Evolutionary conservation across 1,140 invertebrate species (phyloP), one percentile per base, ranked within the genome.

Genomic region (Brachionus rotundiformis): DNA sequence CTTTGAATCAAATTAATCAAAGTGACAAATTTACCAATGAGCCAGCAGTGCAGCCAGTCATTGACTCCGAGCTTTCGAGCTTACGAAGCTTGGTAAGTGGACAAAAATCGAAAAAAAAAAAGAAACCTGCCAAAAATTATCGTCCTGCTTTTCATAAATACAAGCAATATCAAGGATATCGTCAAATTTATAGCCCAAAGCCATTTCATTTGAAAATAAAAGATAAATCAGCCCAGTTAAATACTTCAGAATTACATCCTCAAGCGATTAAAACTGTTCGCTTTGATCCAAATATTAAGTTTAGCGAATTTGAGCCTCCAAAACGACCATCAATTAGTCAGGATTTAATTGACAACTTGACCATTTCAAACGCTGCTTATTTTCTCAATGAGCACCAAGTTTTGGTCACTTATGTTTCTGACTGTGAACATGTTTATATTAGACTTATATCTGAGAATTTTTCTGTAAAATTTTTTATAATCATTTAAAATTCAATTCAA

Each of bases 41-140:
- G 23, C 8, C 47, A 19, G 19, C 36, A 59, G 8, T 79, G 6
- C n/a, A 25, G 23, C 47, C 76, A 19, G 25, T 79, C 7, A 59
- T 79, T n/a, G 76, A 79, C 59, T 25, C 27, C 6, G 59, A 79
- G 23, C 5, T 79, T 25, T 54, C 76, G 10, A 31, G 25, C 11
- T 36, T 79, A 16, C 6, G 76, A 11, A 23, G 11, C 13, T 41
- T 79, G n/a, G 76, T 79, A 19, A 41, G 13, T 23, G 76, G 76
- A 23, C 76, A 79, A 79, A 79, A 79, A 39, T 27, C 31, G 23
- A 79, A 79, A 8, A 79, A 79, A 59, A 79, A 79, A 63, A 79
- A 79, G 47, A 79, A 73, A 7, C 31, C 63, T 11, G 16, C 8
- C 8, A 68, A 68, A 36, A 10, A 16, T 68, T 16, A 33, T 19